Percentiles rank a stretch among this genome's conserved stretches.
Evolutionary conservation across 2,888 invertebrate species (phyloP).

Genomic region (Sinotaia quadrata): DNA sequence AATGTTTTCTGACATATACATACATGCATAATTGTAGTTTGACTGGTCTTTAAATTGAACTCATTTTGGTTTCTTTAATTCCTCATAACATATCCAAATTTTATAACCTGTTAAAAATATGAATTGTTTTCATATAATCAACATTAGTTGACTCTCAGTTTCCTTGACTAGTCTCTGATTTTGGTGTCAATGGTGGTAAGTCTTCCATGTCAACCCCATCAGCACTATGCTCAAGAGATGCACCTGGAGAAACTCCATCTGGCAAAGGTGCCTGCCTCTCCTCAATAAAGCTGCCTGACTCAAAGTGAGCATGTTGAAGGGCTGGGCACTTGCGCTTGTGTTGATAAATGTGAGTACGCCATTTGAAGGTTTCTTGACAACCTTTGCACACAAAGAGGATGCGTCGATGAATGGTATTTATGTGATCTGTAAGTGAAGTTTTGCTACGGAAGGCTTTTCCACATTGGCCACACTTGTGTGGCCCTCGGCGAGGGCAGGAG

Average conservation of each 20-base stretch:
- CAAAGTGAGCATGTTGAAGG: conserved; percentile 16
- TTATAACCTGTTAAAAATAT: too few relatives aligned
- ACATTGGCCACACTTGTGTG: conserved; percentile 22
- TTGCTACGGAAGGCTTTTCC: conserved; percentile 27
- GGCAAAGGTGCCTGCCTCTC: conserved; percentile 14
- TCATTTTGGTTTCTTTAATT: too few relatives aligned
- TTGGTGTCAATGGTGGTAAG: background rate
- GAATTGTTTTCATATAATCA: background rate
- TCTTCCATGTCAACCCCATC: background rate
- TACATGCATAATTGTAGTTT: too few relatives aligned
- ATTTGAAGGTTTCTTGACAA: conserved; percentile 26
- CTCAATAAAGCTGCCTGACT: conserved; percentile 29
- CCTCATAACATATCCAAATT: background rate
- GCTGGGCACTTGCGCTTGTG: conserved; percentile 30
- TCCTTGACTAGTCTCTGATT: background rate
- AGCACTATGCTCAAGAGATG: background rate
- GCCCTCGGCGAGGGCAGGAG: conserved; percentile 23
- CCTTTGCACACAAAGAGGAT: conserved; percentile 25
- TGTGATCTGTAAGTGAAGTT: conserved; percentile 25
- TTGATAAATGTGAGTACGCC: conserved; percentile 30
- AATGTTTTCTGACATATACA: too few relatives aligned
- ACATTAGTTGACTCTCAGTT: background rate
- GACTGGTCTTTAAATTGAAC: too few relatives aligned
- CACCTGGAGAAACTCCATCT: background rate
- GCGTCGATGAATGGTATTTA: conserved; percentile 28